phyloP scores from a whole-genome alignment of 64 coral and sea anemone genomes.

The Pachyseris speciosa region DNA sequence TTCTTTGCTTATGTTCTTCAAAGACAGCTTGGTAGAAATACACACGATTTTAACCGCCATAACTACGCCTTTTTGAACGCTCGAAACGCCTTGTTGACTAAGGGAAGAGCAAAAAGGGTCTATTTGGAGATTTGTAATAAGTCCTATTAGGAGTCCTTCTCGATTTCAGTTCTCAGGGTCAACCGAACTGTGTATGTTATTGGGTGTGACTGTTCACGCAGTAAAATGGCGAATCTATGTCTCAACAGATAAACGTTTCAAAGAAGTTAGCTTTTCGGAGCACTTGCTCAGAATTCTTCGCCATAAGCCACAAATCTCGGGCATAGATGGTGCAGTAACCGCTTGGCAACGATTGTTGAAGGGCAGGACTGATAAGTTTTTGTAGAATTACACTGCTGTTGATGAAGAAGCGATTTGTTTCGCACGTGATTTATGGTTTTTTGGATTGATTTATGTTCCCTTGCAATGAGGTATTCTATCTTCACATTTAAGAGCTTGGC shows the following conservation, averaged over 20 bases:
- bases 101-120: not conserved
- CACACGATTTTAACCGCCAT: not conserved
- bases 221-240: not conserved
- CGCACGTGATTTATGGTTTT: conserved; percentile 14
- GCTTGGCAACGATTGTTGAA: no score
- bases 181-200: not conserved
- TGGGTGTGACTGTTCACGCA: conserved; percentile 7
- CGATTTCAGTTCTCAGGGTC: conserved; percentile 45
- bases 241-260: not conserved
- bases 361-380: not conserved
- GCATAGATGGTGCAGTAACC: not conserved
- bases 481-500: not conserved
- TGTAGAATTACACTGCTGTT: not conserved
- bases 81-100: not conserved
- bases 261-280: not conserved
- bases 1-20: not conserved
- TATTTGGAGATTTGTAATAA: not conserved
- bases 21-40: not conserved
- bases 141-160: conserved; percentile 3
- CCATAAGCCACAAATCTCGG: not conserved
- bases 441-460: conserved; percentile 7
- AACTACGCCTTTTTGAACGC: not conserved
- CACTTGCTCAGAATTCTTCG: not conserved
- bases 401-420: not conserved
- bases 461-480: not conserved